Conservation (phyloP, 2,797 vertebrate genomes). For the Lemur catta region DNA sequence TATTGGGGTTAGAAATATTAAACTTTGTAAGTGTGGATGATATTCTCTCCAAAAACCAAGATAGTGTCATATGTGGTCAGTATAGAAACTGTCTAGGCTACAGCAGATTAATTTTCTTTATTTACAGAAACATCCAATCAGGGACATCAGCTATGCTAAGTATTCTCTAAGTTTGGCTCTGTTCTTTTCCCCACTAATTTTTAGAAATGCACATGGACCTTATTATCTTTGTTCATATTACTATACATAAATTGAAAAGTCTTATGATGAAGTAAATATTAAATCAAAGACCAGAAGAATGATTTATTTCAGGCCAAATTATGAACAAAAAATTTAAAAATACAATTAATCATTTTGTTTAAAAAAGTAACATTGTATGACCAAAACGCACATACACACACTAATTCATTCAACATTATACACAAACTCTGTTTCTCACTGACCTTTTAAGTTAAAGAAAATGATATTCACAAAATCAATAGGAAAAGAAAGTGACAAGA, state of each 20-base stretch:
- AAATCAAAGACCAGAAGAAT: neutral
- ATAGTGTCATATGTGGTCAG: neutral
- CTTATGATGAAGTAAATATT: neutral
- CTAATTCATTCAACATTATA: neutral
- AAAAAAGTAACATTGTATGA: neutral
- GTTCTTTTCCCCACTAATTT: neutral
- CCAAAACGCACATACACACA: neutral
- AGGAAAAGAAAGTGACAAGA: slow-evolving; percentile 54
- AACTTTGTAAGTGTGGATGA: neutral
- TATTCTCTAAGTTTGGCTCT: neutral
- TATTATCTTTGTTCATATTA: neutral
- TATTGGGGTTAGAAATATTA: neutral
- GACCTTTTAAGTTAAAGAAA: slow-evolving; percentile 58
- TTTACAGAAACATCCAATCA: neutral
- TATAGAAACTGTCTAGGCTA: neutral
- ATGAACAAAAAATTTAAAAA: neutral
- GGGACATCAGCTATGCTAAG: neutral
- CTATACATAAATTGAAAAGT: neutral
- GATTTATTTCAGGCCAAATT: neutral
- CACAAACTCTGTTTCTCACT: neutral
- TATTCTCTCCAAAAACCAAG: neutral
- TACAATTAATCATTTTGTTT: neutral
- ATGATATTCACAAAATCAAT: slow-evolving; percentile 59
- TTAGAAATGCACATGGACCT: neutral
- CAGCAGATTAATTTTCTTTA: neutral